These are phyloP conservation scores for Agrenia bidenticulata DNA, from an alignment of 2,888 invertebrate genomes.

Conservation along the genomic window DNA sequence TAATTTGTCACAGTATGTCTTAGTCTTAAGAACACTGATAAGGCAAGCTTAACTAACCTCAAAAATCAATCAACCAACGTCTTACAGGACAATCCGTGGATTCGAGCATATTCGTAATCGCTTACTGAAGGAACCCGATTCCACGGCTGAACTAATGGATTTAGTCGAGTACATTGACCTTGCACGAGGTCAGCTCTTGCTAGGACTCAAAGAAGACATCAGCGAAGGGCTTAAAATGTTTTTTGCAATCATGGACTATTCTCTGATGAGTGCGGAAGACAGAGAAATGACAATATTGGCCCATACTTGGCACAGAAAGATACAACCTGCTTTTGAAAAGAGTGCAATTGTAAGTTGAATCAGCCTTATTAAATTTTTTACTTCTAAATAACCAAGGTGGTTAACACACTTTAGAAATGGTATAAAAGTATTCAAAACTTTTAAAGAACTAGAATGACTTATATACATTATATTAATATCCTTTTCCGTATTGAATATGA, in stretches of 20 bases:
- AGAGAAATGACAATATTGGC: conserved; percentile 77
- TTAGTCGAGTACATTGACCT: conserved; percentile 77
- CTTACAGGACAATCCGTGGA: conserved; percentile 59
- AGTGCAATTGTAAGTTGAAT: conserved; percentile 63
- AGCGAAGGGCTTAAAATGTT: conserved; percentile 67
- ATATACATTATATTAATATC: too few species aligned
- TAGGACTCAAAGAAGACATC: conserved; percentile 70
- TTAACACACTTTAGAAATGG: too few species aligned
- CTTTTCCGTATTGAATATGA: too few species aligned
- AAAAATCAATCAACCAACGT: neutral
- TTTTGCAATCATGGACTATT: conserved; percentile 73
- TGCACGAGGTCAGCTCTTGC: conserved; percentile 72
- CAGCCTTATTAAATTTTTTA: neutral
- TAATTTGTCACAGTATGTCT: conserved; percentile 5
- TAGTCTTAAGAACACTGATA: neutral
- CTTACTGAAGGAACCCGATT: conserved; percentile 72
- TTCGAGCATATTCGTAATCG: conserved; percentile 71
- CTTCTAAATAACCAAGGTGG: too few species aligned
- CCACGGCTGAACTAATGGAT: conserved; percentile 78
- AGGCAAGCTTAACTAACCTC: neutral
- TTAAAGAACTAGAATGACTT: neutral
- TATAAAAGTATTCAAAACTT: neutral
- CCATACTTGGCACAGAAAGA: conserved; percentile 78
- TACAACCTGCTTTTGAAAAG: conserved; percentile 76
- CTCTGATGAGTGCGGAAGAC: conserved; percentile 71